Conservation (phyloP, 2,888 invertebrate genomes). For the Oxycera nigricornis region DNA sequence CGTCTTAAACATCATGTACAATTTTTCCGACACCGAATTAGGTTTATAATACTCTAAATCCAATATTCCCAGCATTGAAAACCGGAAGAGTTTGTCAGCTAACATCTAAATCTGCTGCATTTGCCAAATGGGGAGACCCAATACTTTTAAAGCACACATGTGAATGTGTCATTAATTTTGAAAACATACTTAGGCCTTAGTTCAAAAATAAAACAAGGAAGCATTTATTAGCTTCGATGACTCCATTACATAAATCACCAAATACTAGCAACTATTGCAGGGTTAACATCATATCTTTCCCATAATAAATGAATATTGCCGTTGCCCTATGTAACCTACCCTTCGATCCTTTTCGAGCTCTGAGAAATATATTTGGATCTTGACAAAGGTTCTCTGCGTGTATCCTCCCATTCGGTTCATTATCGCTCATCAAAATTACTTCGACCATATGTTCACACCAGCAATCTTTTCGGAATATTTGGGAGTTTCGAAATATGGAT, state of each 20-base stretch:
- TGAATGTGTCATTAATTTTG: no score
- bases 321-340: not conserved
- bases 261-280: not conserved
- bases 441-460: conserved; percentile 41
- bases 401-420: conserved; percentile 31
- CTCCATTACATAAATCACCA: not conserved
- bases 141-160: no score
- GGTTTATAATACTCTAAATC: no score
- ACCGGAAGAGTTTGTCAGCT: no score
- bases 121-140: no score
- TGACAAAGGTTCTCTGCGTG: conserved; percentile 33
- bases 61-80: no score
- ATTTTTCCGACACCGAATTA: no score
- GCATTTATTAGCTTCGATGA: no score
- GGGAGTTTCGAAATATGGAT: not conserved
- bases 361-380: conserved; percentile 33
- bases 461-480: conserved; percentile 23
- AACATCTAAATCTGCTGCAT: no score
- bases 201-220: no score
- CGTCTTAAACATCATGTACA: no score
- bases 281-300: not conserved
- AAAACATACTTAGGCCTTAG: no score
- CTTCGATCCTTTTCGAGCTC: conserved; percentile 4
- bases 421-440: conserved; percentile 39
- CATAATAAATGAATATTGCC: not conserved